Evolutionary conservation across 1,140 invertebrate species (phyloP), one percentile per base, ranked within the genome.

Genomic region (Macrostomum lignano): DNA sequence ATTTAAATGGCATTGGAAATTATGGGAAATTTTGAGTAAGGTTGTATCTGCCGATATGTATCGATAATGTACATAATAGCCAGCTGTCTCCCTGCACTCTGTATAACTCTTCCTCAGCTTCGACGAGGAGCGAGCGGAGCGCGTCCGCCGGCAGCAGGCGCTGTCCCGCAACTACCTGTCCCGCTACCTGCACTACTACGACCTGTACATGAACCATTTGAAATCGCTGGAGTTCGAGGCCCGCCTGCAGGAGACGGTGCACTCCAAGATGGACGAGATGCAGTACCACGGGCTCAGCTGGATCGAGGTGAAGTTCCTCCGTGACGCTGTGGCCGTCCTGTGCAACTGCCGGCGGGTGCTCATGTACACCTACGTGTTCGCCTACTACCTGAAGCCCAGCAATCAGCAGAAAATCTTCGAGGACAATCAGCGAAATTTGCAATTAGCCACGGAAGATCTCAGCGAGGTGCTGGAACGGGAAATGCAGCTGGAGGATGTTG

Each of bases 261-360:
- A 86, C 54, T 72, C 77, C 46, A 94, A 94, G 62, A 94, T 94
- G 84, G 84, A 94, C 53, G 84, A 93, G 60, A 93, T 96, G 84
- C 82, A 93, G 49, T 81, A 91, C 46, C 82, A 91, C 52, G 88
- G 88, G 50, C 93, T 94, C 84, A 88, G 79, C 29, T 96, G 86
- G 86, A 94, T 94, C 47, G 88, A 96, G 68, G 78, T 82, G 44
- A 81, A 91, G 66, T 91, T 88, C 60, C 62, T 91, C 39, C 84
- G 84, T 55, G 84, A 84, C 58, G 84, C 84, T 33, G 84, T 94
- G 31, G 84, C 94, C 61, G 82, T 94, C 51, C 65, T 96, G 17
- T 91, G 81, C 61, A 74, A 78, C 50, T 96, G 86, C 61, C 65
- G 86, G 36, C 81, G 91, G 58, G 94, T 84, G 14, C 64, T 96